Base-by-base conservation (phyloP, 2,113 vertebrate species). In the Syngnathus scovelli region DNA sequence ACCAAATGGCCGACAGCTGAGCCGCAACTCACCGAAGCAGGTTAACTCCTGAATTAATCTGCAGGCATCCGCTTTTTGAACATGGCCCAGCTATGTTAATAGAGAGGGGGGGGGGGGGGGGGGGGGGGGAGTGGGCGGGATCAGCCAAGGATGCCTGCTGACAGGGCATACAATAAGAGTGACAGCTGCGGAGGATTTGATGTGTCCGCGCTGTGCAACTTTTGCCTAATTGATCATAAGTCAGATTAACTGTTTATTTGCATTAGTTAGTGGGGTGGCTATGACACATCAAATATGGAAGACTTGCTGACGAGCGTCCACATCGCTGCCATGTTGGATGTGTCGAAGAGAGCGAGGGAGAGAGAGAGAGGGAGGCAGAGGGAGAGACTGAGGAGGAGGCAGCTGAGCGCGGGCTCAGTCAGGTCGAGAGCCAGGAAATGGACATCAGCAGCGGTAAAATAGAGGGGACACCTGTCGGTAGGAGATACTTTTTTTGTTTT, bases 71-170 rank as follows among this genome's bases (percentile, higher is more conserved):
- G 80, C 82, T 43, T 84, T 83, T 87, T 89, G 83, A 89, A 80
- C 79, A 16, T 13, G 16, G 71, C 38, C 72, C 82, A 85, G 77
- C 78, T 83, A 88, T 89, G 86, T 87, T 86, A 90, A 89, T 85
- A 68, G 39, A 60, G 36, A 36, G 27, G 9, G 54, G 12, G 7
- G 6, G 84, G 69, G 48, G 52, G 56, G n/a, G n/a, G 27, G 9
- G 54, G 12, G 7, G 6, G 84, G 69, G 48, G 52, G 56, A 61
- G 60, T 61, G 70, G 72, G 72, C 16, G 81, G 73, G 75, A 64
- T 58, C 67, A 59, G 18, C 46, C 61, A 19, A 46, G 56, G 77
- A 76, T 69, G 64, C 67, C 54, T 63, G 23, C 6, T 55, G 67
- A 80, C 70, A 44, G 80, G 56, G 67, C 38, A 70, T 51, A 81